Conservation (phyloP, 1,140 invertebrate genomes). For the Drosophila simulans region DNA sequence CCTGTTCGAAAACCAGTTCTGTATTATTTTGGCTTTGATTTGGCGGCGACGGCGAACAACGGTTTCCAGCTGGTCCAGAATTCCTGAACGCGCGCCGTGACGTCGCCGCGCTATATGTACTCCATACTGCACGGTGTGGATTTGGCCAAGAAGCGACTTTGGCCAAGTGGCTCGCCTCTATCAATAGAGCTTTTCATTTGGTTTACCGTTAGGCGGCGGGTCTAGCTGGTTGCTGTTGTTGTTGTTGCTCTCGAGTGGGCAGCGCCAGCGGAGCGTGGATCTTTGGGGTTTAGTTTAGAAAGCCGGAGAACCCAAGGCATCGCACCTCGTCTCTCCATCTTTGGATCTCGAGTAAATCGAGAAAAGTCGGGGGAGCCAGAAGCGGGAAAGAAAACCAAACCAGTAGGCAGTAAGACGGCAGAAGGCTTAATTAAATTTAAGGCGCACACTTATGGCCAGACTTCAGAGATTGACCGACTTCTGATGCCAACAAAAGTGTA, state of each 20-base stretch:
- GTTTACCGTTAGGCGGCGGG: conserved; percentile 70
- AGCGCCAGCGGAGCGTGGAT: conserved; percentile 69
- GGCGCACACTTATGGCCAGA: conserved; percentile 38
- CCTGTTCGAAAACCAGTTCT: conserved; percentile 63
- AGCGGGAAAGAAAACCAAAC: conserved; percentile 5
- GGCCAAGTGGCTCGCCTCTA: conserved; percentile 23
- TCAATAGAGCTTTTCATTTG: conserved; percentile 72
- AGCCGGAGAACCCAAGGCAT: conserved; percentile 53
- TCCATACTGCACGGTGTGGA: background rate
- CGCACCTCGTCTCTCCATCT: conserved; percentile 28
- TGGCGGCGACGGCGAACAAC: conserved; percentile 18
- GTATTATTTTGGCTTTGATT: conserved; percentile 32
- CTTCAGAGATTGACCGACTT: conserved; percentile 69
- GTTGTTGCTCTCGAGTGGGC: conserved; percentile 54
- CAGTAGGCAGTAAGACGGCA: conserved; percentile 17
- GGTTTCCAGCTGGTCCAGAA: conserved; percentile 58
- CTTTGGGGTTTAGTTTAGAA: conserved; percentile 56
- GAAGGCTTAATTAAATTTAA: conserved; percentile 76
- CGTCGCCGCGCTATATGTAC: conserved; percentile 37
- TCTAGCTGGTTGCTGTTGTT: conserved; percentile 33
- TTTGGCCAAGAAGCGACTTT: conserved; percentile 11
- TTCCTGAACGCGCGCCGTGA: conserved; percentile 68
- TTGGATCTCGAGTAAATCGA: conserved; percentile 7
- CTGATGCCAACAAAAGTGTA: conserved; percentile 34
- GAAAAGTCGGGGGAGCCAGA: background rate